phyloP scores from a whole-genome alignment of 2,113 vertebrate species.

The Pachypanchax playfairii region DNA sequence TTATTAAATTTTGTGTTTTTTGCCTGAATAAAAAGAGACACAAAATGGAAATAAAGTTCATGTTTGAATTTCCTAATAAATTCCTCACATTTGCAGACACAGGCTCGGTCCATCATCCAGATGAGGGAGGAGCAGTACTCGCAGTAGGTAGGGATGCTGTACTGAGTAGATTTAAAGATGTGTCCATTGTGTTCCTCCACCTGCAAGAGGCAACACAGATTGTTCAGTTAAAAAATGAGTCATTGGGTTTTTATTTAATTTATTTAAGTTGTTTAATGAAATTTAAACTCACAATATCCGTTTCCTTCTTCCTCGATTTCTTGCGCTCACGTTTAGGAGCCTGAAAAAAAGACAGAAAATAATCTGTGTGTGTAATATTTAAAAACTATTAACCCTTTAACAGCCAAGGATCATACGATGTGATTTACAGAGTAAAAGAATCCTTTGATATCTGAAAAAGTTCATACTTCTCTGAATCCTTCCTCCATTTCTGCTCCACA shows the following conservation, averaged over 20 bases:
- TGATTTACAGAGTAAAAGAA: too few species aligned
- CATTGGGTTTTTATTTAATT: too few species aligned
- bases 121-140: constrained; percentile 97
- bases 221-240: too few species aligned
- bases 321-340: constrained; percentile 92
- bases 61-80: too few species aligned
- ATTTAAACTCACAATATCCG: constrained; percentile 87
- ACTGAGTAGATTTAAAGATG: constrained; percentile 97
- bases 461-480: too few species aligned
- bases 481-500: too few species aligned
- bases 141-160: constrained; percentile 98
- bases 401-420: too few species aligned
- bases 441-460: too few species aligned
- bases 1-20: constrained; percentile 5
- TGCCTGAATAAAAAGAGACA: background rate
- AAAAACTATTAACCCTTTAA: too few species aligned
- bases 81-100: constrained; percentile 98
- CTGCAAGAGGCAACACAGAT: constrained; percentile 71
- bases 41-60: constrained; percentile 50
- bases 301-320: constrained; percentile 96
- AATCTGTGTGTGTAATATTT: too few species aligned
- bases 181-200: constrained; percentile 98
- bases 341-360: background rate
- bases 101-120: constrained; percentile 99
- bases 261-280: background rate